Base-by-base conservation (phyloP, 2,113 vertebrate genomes). In the Tachuris rubrigastra region DNA sequence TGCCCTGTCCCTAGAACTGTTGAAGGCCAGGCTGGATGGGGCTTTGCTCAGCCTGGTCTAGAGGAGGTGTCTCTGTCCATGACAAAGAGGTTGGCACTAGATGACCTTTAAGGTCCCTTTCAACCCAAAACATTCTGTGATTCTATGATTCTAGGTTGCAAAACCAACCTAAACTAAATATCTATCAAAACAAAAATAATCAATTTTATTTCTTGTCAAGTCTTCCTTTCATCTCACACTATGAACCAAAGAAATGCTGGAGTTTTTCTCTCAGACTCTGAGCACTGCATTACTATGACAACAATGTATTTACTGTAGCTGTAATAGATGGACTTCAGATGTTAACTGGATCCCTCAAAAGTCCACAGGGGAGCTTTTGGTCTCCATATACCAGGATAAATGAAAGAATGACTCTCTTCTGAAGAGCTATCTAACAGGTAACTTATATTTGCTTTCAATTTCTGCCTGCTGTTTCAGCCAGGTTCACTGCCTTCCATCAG, bases 281-380 rank as follows among this genome's bases (percentile, higher is more conserved):
- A 92, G 91, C 46, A 31, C 21, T 50, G 30, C 18, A 94, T 95
- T 97, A 89, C 95, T 86, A 89, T 47, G 75, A 96, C 77, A 93
- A 95, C 86, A 94, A 47, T 49, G 44, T 74, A 94, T 87, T 92
- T 78, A 83, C 52, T 78, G n/a, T 46, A 65, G 86, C 47, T 73
- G 53, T 53, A 67, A 93, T 37, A 75, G 56, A 75, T 62, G 72
- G 85, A 79, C 87, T 95, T 89, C 50, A 33, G 46, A 93, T 73
- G 76, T 76, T 82, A 93, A 93, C 77, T n/a, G 50, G 47, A 35
- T 73, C 62, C 72, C 74, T 79, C 46, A 8, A 39, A 96, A 83
- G 62, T 82, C 82, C 62, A 75, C 5, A 0, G 41, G 42, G 69
- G 39, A 77, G 66, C 9, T 87, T 90, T 84, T 67, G 68, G 37